Conservation (phyloP, 2,797 vertebrate genomes). For the Galaxias olidus region DNA sequence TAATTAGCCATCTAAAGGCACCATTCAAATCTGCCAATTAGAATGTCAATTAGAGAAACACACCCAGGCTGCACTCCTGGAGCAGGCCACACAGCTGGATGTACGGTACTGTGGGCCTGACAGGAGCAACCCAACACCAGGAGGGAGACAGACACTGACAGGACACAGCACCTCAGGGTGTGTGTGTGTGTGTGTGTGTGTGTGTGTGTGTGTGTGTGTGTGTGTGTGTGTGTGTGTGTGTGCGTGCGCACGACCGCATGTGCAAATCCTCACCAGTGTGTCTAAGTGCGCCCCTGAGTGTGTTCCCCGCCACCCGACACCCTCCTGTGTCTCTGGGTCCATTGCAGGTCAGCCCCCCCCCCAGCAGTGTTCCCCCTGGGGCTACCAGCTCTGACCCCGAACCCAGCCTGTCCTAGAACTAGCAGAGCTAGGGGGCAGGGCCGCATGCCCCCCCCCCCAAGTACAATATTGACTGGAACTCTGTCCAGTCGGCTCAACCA, state of each 20-base stretch:
- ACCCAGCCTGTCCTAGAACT: constrained; percentile 55
- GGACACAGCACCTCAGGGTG: constrained; percentile 59
- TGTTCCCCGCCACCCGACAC: constrained; percentile 6
- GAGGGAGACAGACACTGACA: constrained; percentile 58
- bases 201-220: constrained; percentile 14
- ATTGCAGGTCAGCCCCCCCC: constrained; percentile 17
- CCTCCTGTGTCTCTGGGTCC: constrained; percentile 14
- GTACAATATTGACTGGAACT: constrained; percentile 45
- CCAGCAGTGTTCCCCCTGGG: constrained; percentile 53
- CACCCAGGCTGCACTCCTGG: constrained; percentile 64
- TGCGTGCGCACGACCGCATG: constrained; percentile 20
- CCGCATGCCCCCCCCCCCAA: constrained; percentile 53
- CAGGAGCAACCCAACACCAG: background rate
- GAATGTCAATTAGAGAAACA: constrained; percentile 83
- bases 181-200: constrained; percentile 36
- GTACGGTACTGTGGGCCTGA: background rate
- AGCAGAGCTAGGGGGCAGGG: constrained; percentile 47
- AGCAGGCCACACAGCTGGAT: constrained; percentile 41
- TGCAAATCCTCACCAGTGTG: constrained; percentile 22
- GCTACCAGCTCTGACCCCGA: constrained; percentile 57
- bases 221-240: constrained; percentile 19
- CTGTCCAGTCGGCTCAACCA: constrained; percentile 15
- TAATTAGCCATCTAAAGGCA: constrained; percentile 81
- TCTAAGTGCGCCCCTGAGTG: constrained; percentile 10
- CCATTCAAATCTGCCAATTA: constrained; percentile 84